Evolutionary conservation across 2,113 vertebrate species (phyloP).

Genomic region (Notarius quadriscutis): DNA sequence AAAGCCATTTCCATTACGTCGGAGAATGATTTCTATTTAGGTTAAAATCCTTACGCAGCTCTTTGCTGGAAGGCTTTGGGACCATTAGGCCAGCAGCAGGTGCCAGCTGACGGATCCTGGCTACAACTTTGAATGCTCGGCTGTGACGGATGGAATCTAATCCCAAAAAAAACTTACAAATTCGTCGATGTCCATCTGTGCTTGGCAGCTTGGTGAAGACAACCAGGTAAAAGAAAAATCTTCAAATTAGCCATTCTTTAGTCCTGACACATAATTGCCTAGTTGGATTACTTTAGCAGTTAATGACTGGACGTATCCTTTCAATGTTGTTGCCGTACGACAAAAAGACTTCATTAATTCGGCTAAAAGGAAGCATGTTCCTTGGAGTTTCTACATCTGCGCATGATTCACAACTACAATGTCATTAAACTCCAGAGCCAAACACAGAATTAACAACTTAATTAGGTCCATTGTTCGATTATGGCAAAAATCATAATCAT

Average conservation of each 20-base stretch:
- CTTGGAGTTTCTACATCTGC: neutral
- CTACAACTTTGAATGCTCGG: conserved; percentile 26
- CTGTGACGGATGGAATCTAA: conserved; percentile 45
- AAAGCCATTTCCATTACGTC: conserved; percentile 32
- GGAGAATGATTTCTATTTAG: conserved; percentile 53
- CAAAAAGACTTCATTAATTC: neutral
- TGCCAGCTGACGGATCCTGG: conserved; percentile 52
- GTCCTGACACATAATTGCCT: neutral
- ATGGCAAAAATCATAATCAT: too few relatives aligned
- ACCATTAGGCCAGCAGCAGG: conserved; percentile 58
- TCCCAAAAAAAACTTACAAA: conserved; percentile 42
- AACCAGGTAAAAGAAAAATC: conserved; percentile 39
- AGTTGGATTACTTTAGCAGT: neutral
- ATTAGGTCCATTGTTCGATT: too few relatives aligned
- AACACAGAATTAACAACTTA: neutral
- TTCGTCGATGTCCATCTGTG: conserved; percentile 26
- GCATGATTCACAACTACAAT: neutral
- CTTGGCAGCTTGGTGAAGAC: conserved; percentile 35
- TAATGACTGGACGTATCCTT: neutral
- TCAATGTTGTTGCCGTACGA: neutral
- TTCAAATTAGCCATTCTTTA: neutral
- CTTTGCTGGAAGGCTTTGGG: conserved; percentile 46
- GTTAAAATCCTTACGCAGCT: conserved; percentile 53
- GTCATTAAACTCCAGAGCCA: neutral
- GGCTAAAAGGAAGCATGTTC: neutral